Evolutionary conservation across 2,113 vertebrate species (phyloP), one percentile per base, ranked within the genome.

Genomic region (Pampusana beccarii): DNA sequence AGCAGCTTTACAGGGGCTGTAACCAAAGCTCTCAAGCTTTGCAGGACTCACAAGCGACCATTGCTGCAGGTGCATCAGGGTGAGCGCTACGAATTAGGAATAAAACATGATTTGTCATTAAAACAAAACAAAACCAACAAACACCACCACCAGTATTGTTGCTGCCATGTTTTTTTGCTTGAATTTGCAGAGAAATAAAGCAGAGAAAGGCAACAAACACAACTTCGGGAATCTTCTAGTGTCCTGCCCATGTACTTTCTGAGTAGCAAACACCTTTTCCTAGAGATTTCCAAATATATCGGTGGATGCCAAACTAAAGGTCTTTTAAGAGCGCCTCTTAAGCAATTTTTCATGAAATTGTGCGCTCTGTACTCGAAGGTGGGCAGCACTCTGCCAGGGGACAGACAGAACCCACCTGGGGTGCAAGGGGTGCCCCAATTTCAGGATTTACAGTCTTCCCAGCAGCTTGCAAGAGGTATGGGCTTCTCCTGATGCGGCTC

Each of bases 31-130:
- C 28, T 42, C 78, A 58, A 8, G 48, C 82, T 81, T 92, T 89
- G 88, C 56, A 73, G 91, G 62, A 62, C 73, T 46, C 77, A 34
- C 12, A 73, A 97, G 91, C 48, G 38, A 61, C 86, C 77, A 88
- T 61, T 34, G 54, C 82, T 38, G 29, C 90, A 97, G 96, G 95
- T 96, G 95, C 56, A 78, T 28, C 87, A 90, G 19, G 40, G 21
- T 56, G 74, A 34, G 64, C 60, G 80, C 88, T 75, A 88, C 23
- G 29, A 95, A 91, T 92, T 33, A 88, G 25, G 21, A 82, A 58
- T 87, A 93, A 84, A 95, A 86, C 9, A 69, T 7, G 38, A 88
- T 21, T 91, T 84, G 74, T n/a, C 51, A 65, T 62, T 19, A 12
- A 40, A 46, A 46, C 44, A 46, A 17, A 46, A 19, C 21, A 58